Percentiles rank a stretch among this genome's conserved stretches.
Evolutionary conservation across 1,140 invertebrate species (phyloP).

Genomic region (Tetramorium alpestre): DNA sequence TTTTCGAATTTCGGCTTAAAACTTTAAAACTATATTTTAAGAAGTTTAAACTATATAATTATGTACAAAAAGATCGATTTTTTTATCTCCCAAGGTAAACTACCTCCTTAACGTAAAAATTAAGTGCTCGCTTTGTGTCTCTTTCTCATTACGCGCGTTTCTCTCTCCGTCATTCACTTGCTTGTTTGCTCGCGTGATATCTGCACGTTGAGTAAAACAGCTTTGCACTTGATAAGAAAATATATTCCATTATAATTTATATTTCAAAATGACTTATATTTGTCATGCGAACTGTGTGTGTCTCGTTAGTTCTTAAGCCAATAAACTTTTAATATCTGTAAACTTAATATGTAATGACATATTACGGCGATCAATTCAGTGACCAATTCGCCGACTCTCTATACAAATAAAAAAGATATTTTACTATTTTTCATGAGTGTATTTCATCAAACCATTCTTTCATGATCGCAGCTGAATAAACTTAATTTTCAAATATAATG

Average conservation of each 20-base stretch:
- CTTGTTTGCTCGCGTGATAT: not conserved
- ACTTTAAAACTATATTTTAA: not conserved
- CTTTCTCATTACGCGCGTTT: not conserved
- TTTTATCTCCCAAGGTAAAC: slow-evolving; percentile 8
- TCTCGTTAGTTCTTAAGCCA: slow-evolving; percentile 21
- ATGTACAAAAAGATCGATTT: not conserved
- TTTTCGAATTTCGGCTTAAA: not conserved
- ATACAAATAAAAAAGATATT: slow-evolving; percentile 56
- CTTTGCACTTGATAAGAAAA: not conserved
- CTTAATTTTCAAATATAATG: not conserved
- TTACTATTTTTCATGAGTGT: slow-evolving; percentile 52
- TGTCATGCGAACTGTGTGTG: not conserved
- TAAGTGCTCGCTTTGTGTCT: not conserved
- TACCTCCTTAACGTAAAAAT: not conserved
- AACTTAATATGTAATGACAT: slow-evolving; percentile 38
- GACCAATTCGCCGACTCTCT: slow-evolving; percentile 26
- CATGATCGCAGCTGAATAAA: not conserved
- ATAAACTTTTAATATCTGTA: slow-evolving; percentile 10
- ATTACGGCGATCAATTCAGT: slow-evolving; percentile 23
- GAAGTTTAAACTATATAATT: not conserved
- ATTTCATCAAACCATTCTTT: slow-evolving; percentile 42
- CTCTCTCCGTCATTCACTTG: not conserved
- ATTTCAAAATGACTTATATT: not conserved
- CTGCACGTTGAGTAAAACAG: not conserved
- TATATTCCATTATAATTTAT: slow-evolving; percentile 9